Evolutionary conservation across 2,888 invertebrate species (phyloP).

Genomic region (Troglohyphantes excavatus): DNA sequence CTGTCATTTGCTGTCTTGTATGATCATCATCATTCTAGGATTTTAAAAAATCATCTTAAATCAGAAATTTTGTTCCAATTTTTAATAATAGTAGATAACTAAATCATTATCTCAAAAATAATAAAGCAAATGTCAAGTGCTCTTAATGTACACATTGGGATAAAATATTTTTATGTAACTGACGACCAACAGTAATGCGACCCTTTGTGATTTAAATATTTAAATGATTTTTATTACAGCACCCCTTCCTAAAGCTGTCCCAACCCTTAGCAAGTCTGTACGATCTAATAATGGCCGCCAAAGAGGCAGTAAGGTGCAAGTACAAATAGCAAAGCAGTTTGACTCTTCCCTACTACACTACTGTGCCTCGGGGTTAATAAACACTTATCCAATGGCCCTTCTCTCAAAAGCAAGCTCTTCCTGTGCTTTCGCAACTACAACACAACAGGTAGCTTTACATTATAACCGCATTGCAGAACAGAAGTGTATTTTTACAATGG

Average conservation of each 20-base stretch:
- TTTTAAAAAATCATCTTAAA: too few relatives aligned
- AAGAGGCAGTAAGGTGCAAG: constrained; percentile 82
- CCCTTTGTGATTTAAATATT: too few relatives aligned
- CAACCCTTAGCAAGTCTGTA: constrained; percentile 91
- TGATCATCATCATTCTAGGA: too few relatives aligned
- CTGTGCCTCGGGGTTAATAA: constrained; percentile 72
- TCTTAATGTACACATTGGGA: neutral
- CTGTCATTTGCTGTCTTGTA: too few relatives aligned
- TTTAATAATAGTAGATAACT: too few relatives aligned
- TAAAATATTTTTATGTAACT: neutral
- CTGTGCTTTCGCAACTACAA: constrained; percentile 27
- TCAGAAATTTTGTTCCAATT: too few relatives aligned
- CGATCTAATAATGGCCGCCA: constrained; percentile 95
- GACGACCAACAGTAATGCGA: too few relatives aligned
- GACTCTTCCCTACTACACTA: constrained; percentile 9
- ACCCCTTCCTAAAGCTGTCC: constrained; percentile 90
- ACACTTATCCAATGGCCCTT: constrained; percentile 57
- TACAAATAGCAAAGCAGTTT: constrained; percentile 22
- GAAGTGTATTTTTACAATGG: neutral
- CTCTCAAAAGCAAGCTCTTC: constrained; percentile 41
- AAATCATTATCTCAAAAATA: too few relatives aligned
- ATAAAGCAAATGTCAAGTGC: too few relatives aligned
- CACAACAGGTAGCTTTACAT: constrained; percentile 31
- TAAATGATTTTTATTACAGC: constrained; percentile 84
- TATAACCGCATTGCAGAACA: neutral